Evolutionary conservation across 2,113 vertebrate species (phyloP), one percentile per base, ranked within the genome.

Genomic region (Delphinapterus leucas): DNA sequence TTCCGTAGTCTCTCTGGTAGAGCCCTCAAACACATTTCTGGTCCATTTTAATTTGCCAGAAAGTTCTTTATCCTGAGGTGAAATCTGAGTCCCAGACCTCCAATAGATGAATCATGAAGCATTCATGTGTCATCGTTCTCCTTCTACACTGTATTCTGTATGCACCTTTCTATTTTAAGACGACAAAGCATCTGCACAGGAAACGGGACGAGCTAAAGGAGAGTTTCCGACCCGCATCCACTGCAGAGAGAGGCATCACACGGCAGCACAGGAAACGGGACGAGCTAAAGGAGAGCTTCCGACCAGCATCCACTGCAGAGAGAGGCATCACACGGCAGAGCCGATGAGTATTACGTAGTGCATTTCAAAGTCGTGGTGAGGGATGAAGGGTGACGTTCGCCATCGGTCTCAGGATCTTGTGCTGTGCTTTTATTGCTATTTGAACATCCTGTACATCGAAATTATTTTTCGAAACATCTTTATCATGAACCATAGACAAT

Each of bases 101-200:
- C 58, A 6, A 26, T 26, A 53, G 90, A 55, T 38, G 60, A 47
- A 70, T 90, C 17, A 90, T 33, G 67, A 81, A 53, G 88, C 23
- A 1, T 26, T 41, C 70, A 41, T 6, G 23, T 49, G 47, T 65
- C 60, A 25, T 28, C 21, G 3, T 17, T 47, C 31, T 63, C 61
- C 9, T 44, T 63, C 23, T 70, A 15, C n/a, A 77, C 71, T 81
- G 1, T 15, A 83, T 80, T 85, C 63, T 65, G 31, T n/a, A 85
- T 82, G 28, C 2, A 13, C 21, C 60, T 82, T 93, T 96, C 82
- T 71, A 94, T 85, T 96, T 94, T 70, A 68, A 89, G 83, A 81
- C 88, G 79, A 88, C 33, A 68, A 92, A 81, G 55, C 12, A 47
- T 55, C 91, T 91, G 44, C 20, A 23, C n/a, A 63, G 65, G 38